Evolutionary conservation across 2,113 vertebrate genomes (phyloP), one percentile per base, ranked within the genome.

Genomic region (Perca fluviatilis): DNA sequence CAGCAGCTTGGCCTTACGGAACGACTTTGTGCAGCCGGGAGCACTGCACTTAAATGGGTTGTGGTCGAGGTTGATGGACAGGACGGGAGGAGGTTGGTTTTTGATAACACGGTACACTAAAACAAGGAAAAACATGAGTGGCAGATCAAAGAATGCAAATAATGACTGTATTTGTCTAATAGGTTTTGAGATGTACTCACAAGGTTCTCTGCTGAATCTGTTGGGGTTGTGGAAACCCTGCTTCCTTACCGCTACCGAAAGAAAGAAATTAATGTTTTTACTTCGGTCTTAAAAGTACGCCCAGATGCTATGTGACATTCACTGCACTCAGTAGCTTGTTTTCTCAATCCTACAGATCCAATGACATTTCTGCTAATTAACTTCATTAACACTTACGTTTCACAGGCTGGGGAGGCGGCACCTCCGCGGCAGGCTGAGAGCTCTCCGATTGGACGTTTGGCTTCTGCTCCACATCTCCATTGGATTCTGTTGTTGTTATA

Each of bases 1-100:
- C 89, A 99, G 92, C 74, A 99, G 91, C 93, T 99, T 99, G 77
- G 97, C 97, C 94, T 98, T 99, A 85, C 98, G 97, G 93, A 99
- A 99, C 83, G 96, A 97, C 94, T 99, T 99, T 61, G 95, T 94
- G 93, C 98, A 99, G 91, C 98, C 97, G 50, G 96, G 94, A 86
- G 97, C 94, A 64, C 96, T 97, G 95, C 98, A 99, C 94, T 97
- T 97, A 93, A 98, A 99, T 13, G 97, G 97, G 91, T 96, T 96
- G 95, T 98, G 96, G 93, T 99, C 97, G 64, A 98, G 95, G 85
- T 99, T 98, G 79, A 97, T 92, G 88, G 96, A 85, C 86, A 97
- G 89, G 63, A 95, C 95, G 1, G 95, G 95, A 33, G 95, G 95
- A 18, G 95, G 95, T 66, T 96, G 95, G 90, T 95, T 96, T 95